Evolutionary conservation across 2,797 vertebrate species (phyloP), one percentile per base, ranked within the genome.

Genomic region (Neomorphus geoffroyi): DNA sequence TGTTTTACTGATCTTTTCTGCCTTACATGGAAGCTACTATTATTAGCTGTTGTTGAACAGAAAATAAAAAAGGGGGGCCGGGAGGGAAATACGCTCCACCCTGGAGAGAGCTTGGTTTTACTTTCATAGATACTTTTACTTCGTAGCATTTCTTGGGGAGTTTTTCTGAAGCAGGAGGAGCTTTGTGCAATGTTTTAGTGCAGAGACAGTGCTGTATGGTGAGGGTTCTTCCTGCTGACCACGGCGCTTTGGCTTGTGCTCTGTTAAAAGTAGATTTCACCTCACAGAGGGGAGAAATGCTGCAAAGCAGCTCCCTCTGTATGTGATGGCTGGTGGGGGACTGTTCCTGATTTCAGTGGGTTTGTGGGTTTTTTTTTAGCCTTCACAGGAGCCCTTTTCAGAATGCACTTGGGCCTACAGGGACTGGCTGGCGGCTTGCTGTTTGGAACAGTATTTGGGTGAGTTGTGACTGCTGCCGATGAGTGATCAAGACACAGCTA

Each of bases 381-480:
- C 93, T 97, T 98, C 92, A 99, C 99, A 9, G 98, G 99, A 94
- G 98, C 98, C 81, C 95, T 99, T 24, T 99, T 99, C 97, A 98
- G 99, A 94, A 94, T 99, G 83, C 98, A 98, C 95, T 97, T 99
- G 97, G 99, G 99, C 51, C 96, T 99, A 27, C 81, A 94, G 79
- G 99, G 99, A 35, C 66, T 99, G 97, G 93, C 98, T 39, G 98
- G 98, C 0, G 99, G 99, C 79, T 73, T 98, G 1, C 2, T 98
- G 92, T 98, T 99, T 9, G 99, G 99, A 90, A 95, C 97, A 2
- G 94, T 92, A 1, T 95, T 99, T 88, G 99, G 99, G 99, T 99
- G 96, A 98, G 98, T 97, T 79, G 79, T 9, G 11, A 33, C 32
- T 80, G n/a, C 51, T 88, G 50, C 32, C 1, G 2, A 3, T 13